Conservation (phyloP, 2,797 vertebrate species). For the Parauchenoglanis punctatus region DNA sequence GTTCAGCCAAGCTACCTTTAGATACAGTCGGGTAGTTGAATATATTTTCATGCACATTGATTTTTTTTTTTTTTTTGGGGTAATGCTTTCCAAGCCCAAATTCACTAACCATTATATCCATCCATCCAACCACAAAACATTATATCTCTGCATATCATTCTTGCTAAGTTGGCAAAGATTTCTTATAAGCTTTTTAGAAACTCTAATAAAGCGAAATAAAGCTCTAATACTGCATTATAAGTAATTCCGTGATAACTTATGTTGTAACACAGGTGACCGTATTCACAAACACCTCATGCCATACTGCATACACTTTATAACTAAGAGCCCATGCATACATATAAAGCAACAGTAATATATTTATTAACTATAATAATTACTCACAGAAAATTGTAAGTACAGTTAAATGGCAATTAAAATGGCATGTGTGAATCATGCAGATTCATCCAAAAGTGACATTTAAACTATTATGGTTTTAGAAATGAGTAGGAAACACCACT, state of each 20-base stretch:
- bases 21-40: neutral
- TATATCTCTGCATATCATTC: neutral
- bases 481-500: neutral
- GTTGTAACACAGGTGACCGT: neutral
- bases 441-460: neutral
- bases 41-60: neutral
- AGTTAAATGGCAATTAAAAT: neutral
- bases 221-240: neutral
- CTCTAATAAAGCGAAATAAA: neutral
- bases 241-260: neutral
- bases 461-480: neutral
- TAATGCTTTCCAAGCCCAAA: neutral
- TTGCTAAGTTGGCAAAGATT: neutral
- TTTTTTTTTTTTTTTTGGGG: neutral
- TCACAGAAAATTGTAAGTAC: neutral
- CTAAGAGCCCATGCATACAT: neutral
- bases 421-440: neutral
- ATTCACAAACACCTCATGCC: neutral
- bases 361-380: neutral
- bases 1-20: neutral
- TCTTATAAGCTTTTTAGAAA: neutral
- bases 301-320: neutral
- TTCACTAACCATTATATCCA: neutral
- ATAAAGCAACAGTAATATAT: neutral
- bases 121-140: neutral